Evolutionary conservation across 1,140 invertebrate species (phyloP).

Genomic region (Charaxes varanes): DNA sequence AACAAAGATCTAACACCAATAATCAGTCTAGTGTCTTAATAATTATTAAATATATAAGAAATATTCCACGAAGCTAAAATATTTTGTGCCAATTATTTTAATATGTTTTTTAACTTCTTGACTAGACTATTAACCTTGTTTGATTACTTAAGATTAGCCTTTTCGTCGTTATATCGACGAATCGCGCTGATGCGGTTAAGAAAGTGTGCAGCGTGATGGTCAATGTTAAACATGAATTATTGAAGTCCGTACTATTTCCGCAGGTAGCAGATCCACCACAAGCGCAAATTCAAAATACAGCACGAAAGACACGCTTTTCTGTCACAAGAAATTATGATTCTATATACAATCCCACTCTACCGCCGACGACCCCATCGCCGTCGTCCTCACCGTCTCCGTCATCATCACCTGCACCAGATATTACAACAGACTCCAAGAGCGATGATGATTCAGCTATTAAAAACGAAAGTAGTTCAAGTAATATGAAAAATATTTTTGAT

Average conservation of each 20-base stretch:
- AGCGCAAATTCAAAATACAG: slow-evolving; percentile 41
- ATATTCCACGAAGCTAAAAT: too few species aligned
- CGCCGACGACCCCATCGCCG: slow-evolving; percentile 22
- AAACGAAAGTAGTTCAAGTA: slow-evolving; percentile 4
- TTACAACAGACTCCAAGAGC: slow-evolving; percentile 3
- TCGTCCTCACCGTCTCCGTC: slow-evolving; percentile 17
- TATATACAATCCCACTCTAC: slow-evolving; percentile 37
- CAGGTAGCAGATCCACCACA: slow-evolving; percentile 55
- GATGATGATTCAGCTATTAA: slow-evolving; percentile 4
- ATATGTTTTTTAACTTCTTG: too few species aligned
- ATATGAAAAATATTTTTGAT: slow-evolving; percentile 2
- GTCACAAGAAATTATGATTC: slow-evolving; percentile 62
- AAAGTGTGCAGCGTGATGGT: too few species aligned
- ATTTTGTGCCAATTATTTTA: too few species aligned
- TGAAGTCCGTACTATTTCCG: slow-evolving; percentile 1
- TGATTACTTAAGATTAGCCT: too few species aligned
- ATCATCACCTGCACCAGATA: slow-evolving; percentile 12
- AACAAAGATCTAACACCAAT: too few species aligned
- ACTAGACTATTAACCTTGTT: too few species aligned
- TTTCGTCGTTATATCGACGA: too few species aligned
- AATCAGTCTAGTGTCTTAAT: too few species aligned
- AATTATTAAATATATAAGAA: too few species aligned
- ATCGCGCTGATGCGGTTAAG: too few species aligned
- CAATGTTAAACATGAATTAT: too few species aligned
- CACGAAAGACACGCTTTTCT: slow-evolving; percentile 48